Base-by-base conservation (phyloP, 2,113 vertebrate genomes). In the Eidolon helvum region DNA sequence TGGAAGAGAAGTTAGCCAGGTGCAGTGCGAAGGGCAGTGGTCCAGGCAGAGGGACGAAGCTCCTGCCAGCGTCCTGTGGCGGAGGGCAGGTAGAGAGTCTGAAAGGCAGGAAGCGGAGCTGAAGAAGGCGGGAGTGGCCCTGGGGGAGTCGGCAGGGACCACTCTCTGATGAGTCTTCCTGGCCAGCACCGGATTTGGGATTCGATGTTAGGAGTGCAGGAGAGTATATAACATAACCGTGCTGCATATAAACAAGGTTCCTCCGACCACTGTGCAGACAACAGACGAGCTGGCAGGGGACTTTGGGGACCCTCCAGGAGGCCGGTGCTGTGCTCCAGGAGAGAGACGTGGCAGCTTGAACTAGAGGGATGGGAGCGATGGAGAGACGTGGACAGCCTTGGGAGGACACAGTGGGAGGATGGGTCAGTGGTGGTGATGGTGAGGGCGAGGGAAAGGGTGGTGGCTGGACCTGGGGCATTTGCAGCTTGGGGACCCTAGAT, bases 171-270 rank as follows among this genome's bases (percentile, higher is more conserved):
- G 16, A 30, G 24, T 5, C 12, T 19, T 10, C 74, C 35, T 7
- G 19, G 28, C 45, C 40, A 30, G n/a, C 2, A 3, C 14, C 12
- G 2, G 38, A 40, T 12, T 59, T 57, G 35, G 68, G 40, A 40
- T 35, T 71, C 26, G 75, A 50, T 22, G 30, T 61, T 8, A 16
- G 66, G 57, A 1, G 10, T 4, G 15, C 7, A 0, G 53, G 7
- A 30, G 63, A 3, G 2, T 22, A 1, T 9, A 72, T 2, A 16
- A 38, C 35, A 4, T 2, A 14, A 74, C 22, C 0, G 0, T 0
- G 48, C 19, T 24, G 61, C 8, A 0, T 35, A 43, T 26, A 65
- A 66, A 55, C 22, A 18, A 7, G 24, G 65, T 43, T n/a, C 82
- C n/a, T 59, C 57, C 2, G 8, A 89, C 30, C n/a, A 28, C 30